A percentile compares a stretch with the other conserved stretches of the same genome.
Conservation (phyloP, 2,797 vertebrate species). For the Xenopus petersii region DNA sequence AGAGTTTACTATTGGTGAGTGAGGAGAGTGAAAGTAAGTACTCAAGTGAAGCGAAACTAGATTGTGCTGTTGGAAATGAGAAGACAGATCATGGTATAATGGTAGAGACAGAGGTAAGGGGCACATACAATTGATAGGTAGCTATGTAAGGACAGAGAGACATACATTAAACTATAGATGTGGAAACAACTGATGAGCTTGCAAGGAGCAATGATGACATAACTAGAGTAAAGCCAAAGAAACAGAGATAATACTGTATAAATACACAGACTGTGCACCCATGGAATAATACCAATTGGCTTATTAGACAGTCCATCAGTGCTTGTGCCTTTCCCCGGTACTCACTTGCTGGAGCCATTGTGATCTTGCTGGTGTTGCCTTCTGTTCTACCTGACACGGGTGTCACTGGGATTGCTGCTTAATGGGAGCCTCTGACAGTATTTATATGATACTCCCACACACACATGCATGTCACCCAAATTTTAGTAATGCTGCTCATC, state of each 20-base stretch:
- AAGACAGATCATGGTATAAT: too few species aligned
- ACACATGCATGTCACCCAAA: constrained; percentile 2
- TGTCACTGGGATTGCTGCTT: not conserved
- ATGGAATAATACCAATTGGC: too few species aligned
- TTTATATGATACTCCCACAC: constrained; percentile 35
- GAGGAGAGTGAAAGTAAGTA: not conserved
- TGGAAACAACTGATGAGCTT: too few species aligned
- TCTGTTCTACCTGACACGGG: not conserved
- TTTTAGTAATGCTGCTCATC: constrained; percentile 18
- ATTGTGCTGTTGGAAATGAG: too few species aligned
- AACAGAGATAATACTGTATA: not conserved
- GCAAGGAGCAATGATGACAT: too few species aligned
- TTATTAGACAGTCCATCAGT: too few species aligned
- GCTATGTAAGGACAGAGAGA: not conserved
- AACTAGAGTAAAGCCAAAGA: not conserved
- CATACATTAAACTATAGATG: not conserved
- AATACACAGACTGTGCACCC: too few species aligned
- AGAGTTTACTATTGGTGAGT: not conserved
- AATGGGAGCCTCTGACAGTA: not conserved
- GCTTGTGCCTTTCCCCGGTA: not conserved
- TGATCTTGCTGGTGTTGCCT: not conserved
- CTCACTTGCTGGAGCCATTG: constrained; percentile 17
- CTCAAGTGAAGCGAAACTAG: too few species aligned
- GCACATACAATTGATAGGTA: too few species aligned
- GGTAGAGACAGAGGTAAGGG: too few species aligned